Percentiles rank a stretch among this genome's conserved stretches.
Evolutionary conservation across 2,888 invertebrate genomes (phyloP).

Genomic region (Leptopilina myrica): DNA sequence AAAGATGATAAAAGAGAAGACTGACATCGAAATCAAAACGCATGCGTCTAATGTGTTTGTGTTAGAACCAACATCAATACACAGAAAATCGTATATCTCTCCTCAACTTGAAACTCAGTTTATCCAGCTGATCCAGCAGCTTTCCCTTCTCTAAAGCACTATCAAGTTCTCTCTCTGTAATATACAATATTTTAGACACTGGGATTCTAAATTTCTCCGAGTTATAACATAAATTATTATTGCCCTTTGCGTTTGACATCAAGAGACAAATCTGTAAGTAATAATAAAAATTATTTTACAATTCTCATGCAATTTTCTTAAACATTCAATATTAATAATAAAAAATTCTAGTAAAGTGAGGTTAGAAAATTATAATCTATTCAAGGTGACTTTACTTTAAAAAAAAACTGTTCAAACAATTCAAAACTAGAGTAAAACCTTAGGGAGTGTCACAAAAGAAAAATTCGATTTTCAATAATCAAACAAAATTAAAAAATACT

Average conservation of each 20-base stretch:
- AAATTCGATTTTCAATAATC: too few relatives aligned
- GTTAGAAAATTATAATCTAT: neutral
- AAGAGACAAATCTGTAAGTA: neutral
- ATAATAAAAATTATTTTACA: constrained; percentile 3
- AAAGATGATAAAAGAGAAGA: neutral
- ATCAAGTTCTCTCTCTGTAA: neutral
- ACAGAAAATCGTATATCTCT: neutral
- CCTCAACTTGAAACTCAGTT: neutral
- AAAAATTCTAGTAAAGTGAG: neutral
- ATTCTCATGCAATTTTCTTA: neutral
- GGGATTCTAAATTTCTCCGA: neutral
- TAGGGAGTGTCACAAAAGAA: neutral
- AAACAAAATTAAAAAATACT: too few relatives aligned
- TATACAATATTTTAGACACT: neutral
- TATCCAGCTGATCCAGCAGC: neutral
- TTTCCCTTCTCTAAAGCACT: neutral
- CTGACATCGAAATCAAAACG: neutral
- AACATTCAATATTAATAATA: neutral
- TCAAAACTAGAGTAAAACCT: neutral
- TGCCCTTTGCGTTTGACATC: neutral
- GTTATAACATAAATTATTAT: neutral
- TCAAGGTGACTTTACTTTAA: neutral
- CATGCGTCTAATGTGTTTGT: neutral
- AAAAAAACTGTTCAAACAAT: neutral
- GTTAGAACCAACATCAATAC: neutral